Conservation (phyloP, 2,113 vertebrate genomes). For the Phoenicopterus ruber region DNA sequence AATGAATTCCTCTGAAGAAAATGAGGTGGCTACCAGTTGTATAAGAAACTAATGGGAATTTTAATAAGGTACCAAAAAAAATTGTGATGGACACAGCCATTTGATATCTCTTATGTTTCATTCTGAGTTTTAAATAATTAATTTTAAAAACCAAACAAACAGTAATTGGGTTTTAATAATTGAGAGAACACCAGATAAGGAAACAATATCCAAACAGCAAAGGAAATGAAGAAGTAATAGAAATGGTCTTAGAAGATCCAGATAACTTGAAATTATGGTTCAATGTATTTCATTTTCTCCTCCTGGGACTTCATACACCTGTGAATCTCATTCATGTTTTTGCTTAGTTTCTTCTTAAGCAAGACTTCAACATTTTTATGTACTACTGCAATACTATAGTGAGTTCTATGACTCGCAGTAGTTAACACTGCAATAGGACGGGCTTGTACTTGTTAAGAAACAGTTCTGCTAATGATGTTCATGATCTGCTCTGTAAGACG, state of each 20-base stretch:
- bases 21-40: not conserved
- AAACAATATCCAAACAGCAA: constrained; percentile 16
- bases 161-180: constrained; percentile 49
- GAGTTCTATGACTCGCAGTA: not conserved
- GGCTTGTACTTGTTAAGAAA: not conserved
- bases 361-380: not conserved
- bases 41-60: constrained; percentile 16
- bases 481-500: not conserved
- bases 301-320: not conserved
- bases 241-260: not conserved
- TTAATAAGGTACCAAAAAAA: not conserved
- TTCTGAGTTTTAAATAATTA: constrained; percentile 36
- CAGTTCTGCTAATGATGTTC: not conserved
- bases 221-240: not conserved
- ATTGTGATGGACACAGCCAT: not conserved
- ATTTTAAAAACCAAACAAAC: constrained; percentile 26
- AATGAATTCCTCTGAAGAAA: not conserved
- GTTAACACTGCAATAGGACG: not conserved
- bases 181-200: not conserved
- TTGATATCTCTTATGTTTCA: not conserved
- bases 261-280: not conserved
- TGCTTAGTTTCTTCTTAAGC: not conserved
- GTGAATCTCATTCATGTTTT: not conserved
- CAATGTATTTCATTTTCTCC: not conserved
- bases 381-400: not conserved